Conservation (phyloP, 1,140 invertebrate species). For the Popillia japonica region DNA sequence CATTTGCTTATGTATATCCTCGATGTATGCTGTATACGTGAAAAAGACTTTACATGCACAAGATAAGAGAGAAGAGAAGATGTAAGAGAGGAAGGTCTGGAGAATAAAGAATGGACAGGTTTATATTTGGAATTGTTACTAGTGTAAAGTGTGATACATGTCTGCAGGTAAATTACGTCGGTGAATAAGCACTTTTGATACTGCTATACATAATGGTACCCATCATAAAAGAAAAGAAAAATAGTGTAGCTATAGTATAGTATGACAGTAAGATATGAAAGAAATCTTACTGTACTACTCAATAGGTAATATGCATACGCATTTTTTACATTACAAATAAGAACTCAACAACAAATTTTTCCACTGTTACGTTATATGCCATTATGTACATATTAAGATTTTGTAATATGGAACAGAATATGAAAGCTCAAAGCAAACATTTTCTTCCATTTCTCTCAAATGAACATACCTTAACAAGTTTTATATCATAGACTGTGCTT, state of each 20-base stretch:
- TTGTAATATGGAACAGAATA: too few species aligned
- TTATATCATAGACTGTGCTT: too few species aligned
- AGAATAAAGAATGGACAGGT: constrained; percentile 17
- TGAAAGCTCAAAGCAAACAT: too few species aligned
- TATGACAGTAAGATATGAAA: not conserved
- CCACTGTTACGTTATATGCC: too few species aligned
- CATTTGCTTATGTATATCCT: not conserved
- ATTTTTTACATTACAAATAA: too few species aligned
- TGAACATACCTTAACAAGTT: too few species aligned
- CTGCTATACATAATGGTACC: not conserved
- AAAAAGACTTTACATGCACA: not conserved
- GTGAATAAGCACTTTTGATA: constrained; percentile 25
- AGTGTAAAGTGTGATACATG: constrained; percentile 20
- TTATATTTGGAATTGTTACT: constrained; percentile 24
- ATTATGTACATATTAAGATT: too few species aligned
- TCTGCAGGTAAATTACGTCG: constrained; percentile 11
- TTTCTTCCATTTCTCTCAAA: too few species aligned
- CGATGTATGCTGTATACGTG: not conserved
- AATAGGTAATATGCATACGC: too few species aligned
- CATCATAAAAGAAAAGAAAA: not conserved
- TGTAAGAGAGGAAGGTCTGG: not conserved
- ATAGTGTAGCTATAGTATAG: not conserved
- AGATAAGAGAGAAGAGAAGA: not conserved
- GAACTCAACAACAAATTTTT: too few species aligned
- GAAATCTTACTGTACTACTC: too few species aligned